A percentile compares a stretch with the other conserved stretches of the same genome.
These are phyloP conservation scores for Ctenomys sociabilis DNA, from an alignment of 2,113 vertebrate species.

Conservation along the genomic window DNA sequence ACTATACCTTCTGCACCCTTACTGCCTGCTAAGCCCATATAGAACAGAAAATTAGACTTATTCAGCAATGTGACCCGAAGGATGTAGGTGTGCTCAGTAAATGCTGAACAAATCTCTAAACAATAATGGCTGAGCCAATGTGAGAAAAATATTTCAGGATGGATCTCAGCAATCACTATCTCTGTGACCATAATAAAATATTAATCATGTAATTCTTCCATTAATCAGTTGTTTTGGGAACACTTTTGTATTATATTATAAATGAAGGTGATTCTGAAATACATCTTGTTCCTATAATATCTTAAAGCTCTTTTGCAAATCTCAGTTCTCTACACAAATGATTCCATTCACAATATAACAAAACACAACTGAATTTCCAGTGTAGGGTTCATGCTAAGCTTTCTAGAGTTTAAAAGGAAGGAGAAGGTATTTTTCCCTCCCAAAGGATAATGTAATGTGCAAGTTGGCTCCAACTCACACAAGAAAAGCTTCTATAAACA, in stretches of 20 bases:
- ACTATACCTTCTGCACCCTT: background rate
- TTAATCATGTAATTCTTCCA: background rate
- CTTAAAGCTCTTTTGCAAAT: background rate
- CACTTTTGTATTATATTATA: conserved; percentile 23
- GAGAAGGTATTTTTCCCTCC: background rate
- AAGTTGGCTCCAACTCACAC: background rate
- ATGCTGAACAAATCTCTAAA: conserved; percentile 67
- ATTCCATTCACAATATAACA: background rate
- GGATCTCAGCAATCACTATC: background rate
- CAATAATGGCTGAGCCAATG: background rate
- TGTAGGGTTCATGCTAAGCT: background rate
- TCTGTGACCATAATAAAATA: background rate
- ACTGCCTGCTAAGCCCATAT: conserved; percentile 47
- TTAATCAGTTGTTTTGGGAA: background rate
- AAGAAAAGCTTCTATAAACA: background rate
- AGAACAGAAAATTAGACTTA: conserved; percentile 63
- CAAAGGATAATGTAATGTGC: background rate
- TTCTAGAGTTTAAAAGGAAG: background rate
- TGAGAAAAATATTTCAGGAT: background rate
- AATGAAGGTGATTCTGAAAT: conserved; percentile 2
- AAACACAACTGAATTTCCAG: background rate
- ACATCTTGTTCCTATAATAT: background rate
- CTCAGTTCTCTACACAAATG: background rate
- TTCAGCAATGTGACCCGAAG: conserved; percentile 32
- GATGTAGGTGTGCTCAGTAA: conserved; percentile 50